A percentile compares a stretch with the other conserved stretches of the same genome.
phyloP scores from a whole-genome alignment of 2,888 invertebrate genomes.

The Achlya flavicornis region DNA sequence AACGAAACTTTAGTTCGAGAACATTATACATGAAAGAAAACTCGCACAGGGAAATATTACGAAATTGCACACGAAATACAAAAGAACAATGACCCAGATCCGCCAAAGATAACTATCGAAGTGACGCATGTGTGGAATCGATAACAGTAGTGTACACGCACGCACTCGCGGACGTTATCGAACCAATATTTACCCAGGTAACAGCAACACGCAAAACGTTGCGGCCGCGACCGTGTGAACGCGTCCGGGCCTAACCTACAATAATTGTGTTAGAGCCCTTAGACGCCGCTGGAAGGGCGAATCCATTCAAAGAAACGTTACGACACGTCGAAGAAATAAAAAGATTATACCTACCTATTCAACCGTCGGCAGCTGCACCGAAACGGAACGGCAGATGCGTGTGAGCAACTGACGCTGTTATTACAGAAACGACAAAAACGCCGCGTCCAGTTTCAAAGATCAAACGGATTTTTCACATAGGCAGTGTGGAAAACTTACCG shows the following conservation, averaged over 20 bases:
- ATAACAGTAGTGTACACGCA: constrained; percentile 78
- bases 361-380: constrained; percentile 73
- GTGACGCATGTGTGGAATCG: constrained; percentile 81
- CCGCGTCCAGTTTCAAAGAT: constrained; percentile 47
- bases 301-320: constrained; percentile 55
- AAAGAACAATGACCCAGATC: constrained; percentile 83
- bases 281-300: constrained; percentile 54
- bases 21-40: constrained; percentile 27
- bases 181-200: constrained; percentile 75
- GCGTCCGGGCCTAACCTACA: constrained; percentile 39
- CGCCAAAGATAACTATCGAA: constrained; percentile 78
- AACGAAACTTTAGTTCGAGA: constrained; percentile 23
- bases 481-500: constrained; percentile 64
- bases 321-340: constrained; percentile 54
- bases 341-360: constrained; percentile 70
- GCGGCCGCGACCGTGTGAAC: constrained; percentile 68
- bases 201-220: constrained; percentile 69
- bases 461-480: constrained; percentile 47
- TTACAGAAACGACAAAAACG: constrained; percentile 65
- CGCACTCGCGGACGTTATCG: constrained; percentile 75
- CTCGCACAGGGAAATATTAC: constrained; percentile 46
- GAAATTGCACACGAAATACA: constrained; percentile 62
- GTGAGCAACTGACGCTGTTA: constrained; percentile 64
- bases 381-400: constrained; percentile 78
- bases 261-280: constrained; percentile 66